These are phyloP conservation scores for Tuberolachnus salignus DNA, from an alignment of 2,888 invertebrate species.

Conservation along the genomic window DNA sequence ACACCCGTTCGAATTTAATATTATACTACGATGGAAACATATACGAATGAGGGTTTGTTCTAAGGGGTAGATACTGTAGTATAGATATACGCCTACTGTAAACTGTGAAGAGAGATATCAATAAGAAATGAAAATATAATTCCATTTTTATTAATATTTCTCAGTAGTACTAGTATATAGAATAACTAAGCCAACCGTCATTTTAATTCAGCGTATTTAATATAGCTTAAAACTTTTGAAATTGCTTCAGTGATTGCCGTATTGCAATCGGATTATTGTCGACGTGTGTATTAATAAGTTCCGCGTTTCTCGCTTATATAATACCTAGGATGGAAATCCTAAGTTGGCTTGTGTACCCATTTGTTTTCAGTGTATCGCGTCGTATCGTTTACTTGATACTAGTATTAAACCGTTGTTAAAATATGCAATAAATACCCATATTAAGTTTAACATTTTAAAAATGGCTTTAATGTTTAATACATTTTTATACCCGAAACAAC, in stretches of 20 bases:
- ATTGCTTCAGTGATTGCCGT: slow-evolving; percentile 34
- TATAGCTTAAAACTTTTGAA: slow-evolving; percentile 15
- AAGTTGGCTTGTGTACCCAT: slow-evolving; percentile 7
- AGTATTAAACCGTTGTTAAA: slow-evolving; percentile 24
- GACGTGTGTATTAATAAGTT: slow-evolving; percentile 15
- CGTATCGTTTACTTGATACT: background rate
- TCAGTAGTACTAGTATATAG: background rate
- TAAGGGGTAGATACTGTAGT: background rate
- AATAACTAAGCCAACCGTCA: slow-evolving; percentile 3
- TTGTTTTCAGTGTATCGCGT: background rate
- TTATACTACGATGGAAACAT: too few relatives aligned
- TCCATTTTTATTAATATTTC: slow-evolving; percentile 52
- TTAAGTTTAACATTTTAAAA: slow-evolving; percentile 10
- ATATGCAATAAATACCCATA: background rate
- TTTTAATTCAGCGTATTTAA: slow-evolving; percentile 31
- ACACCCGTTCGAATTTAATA: too few relatives aligned
- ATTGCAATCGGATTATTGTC: slow-evolving; percentile 31
- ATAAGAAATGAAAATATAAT: slow-evolving; percentile 22
- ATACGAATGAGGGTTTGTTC: too few relatives aligned
- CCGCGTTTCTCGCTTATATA: background rate
- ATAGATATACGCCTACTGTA: too few relatives aligned
- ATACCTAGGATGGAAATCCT: slow-evolving; percentile 20
- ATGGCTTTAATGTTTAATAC: background rate
- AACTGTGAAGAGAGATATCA: slow-evolving; percentile 9
- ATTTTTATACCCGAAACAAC: background rate